Base-by-base conservation (phyloP, 2,888 invertebrate species). In the Ligdia adustata region DNA sequence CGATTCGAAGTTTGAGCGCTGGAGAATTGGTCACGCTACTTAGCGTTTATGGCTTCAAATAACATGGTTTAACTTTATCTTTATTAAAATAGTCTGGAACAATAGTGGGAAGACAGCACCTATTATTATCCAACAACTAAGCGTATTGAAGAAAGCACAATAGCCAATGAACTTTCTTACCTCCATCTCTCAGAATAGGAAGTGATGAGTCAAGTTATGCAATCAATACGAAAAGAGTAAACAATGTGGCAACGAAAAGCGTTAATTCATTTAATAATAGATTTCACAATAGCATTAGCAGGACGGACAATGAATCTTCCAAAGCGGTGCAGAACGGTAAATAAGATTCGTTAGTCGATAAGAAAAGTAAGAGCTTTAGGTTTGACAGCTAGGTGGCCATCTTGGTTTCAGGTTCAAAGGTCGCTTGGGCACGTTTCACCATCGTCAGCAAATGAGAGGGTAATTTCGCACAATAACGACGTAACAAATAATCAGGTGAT, bases 341-440 rank as follows among this genome's bases (percentile, higher is more conserved):
- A 76, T 74, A 72, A 55, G 75, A 78, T 82, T 79, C 69, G 72
- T 77, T 74, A 77, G 58, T 65, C 66, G 79, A 78, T 82, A 82
- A 66, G 75, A 81, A 85, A 86, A 86, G 82, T 81, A 80, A 82
- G 75, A 82, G 82, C 73, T 72, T 79, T 76, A 72, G 75, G 70
- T 83, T 80, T 81, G 85, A 82, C 85, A 83, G 79, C 68, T 68
- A 57, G 46, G 66, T 76, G 60, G 79, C 84, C 86, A 85, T 87
- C 74, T 87, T 85, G 75, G 57, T 71, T 79, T 74, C 62, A 65
- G 72, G 80, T 82, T 80, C 87, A 88, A 66, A 85, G 88, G 81
- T 87, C 77, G 74, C 54, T 71, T 68, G 69, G 72, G 66, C 69
- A 72, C 63, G 82, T 87, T 84, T 84, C 84, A 72, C 83, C 48